A percentile compares a stretch with the other conserved stretches of the same genome.
phyloP scores from a whole-genome alignment of 1,140 invertebrate species.

The Saccostrea glomerata region DNA sequence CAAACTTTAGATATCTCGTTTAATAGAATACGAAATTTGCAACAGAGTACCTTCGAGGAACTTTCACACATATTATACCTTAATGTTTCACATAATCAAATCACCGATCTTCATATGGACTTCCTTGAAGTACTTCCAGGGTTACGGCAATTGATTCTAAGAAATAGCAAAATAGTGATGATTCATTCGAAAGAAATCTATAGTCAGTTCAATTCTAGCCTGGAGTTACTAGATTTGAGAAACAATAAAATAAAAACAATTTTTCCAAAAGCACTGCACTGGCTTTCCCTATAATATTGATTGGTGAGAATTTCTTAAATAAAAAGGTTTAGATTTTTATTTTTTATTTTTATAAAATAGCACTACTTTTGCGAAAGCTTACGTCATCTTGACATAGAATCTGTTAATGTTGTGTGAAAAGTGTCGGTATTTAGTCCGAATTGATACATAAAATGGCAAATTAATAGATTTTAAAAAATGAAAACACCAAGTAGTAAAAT shows the following conservation, averaged over 20 bases:
- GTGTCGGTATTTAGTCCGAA: too few species aligned
- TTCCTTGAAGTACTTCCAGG: not conserved
- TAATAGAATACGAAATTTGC: slow-evolving; percentile 10
- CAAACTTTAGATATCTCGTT: slow-evolving; percentile 11
- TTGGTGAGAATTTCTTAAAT: slow-evolving; percentile 53
- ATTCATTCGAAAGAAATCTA: not conserved
- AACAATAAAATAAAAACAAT: slow-evolving; percentile 21
- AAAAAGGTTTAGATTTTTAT: too few species aligned
- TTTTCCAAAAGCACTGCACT: not conserved
- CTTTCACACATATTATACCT: not conserved
- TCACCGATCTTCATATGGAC: not conserved
- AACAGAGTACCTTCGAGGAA: not conserved
- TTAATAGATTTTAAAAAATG: too few species aligned
- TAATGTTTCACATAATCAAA: slow-evolving; percentile 17
- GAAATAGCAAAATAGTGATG: not conserved
- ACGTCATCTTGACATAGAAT: too few species aligned
- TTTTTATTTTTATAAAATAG: too few species aligned
- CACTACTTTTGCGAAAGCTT: too few species aligned
- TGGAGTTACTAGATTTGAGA: not conserved
- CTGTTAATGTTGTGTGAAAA: too few species aligned
- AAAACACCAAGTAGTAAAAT: too few species aligned
- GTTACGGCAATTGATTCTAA: not conserved
- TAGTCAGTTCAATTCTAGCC: not conserved
- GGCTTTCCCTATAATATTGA: slow-evolving; percentile 72
- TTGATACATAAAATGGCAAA: too few species aligned